phyloP scores from a whole-genome alignment of 2,888 invertebrate species.

The Drepana falcataria region DNA sequence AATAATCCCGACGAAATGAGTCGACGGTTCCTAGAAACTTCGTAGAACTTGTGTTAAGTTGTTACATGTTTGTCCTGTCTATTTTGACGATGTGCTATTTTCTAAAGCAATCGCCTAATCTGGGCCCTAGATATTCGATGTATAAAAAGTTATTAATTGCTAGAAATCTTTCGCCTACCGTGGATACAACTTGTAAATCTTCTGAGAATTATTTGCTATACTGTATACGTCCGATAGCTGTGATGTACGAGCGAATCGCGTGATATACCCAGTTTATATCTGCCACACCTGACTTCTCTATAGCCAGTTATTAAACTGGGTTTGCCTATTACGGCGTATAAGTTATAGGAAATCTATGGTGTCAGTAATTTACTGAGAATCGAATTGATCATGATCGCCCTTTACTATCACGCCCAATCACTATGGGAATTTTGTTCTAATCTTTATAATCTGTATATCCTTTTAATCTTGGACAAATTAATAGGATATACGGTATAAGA shows the following conservation, averaged over 20 bases:
- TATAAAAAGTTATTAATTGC: too few species aligned
- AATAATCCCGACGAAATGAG: not conserved
- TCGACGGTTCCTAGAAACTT: not conserved
- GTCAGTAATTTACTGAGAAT: too few species aligned
- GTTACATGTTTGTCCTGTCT: not conserved
- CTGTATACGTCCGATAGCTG: conserved; percentile 25
- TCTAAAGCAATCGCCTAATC: too few species aligned
- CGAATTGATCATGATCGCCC: too few species aligned
- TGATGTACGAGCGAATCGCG: conserved; percentile 52
- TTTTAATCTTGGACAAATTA: too few species aligned
- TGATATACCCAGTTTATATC: conserved; percentile 38
- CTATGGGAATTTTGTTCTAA: too few species aligned
- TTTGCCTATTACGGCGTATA: not conserved
- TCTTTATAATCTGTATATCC: too few species aligned
- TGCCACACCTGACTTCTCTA: conserved; percentile 49
- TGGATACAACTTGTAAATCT: conserved; percentile 5
- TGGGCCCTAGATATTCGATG: too few species aligned
- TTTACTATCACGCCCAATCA: too few species aligned
- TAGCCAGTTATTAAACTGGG: conserved; percentile 27
- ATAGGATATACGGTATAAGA: too few species aligned
- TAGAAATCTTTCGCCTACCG: too few species aligned
- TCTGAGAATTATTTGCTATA: conserved; percentile 17
- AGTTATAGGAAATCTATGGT: not conserved
- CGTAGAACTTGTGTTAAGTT: not conserved
- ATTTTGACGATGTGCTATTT: too few species aligned